Base-by-base conservation (phyloP, 2,113 vertebrate species). In the Epinephelus cyanopodus region DNA sequence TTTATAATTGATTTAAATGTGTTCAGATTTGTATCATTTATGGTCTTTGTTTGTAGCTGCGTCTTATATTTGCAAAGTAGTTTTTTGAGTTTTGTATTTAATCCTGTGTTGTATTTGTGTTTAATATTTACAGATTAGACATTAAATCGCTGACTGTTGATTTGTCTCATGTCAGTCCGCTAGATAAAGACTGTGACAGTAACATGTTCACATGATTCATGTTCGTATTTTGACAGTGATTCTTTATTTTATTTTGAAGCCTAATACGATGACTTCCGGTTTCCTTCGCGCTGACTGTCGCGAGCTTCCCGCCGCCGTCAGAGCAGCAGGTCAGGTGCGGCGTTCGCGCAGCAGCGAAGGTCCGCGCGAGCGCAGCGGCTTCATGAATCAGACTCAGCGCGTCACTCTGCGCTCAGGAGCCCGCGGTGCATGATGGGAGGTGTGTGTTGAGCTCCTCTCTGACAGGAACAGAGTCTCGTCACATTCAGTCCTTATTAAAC, bases 381-480 rank as follows among this genome's bases (percentile, higher is more conserved):
- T 91, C 91, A 74, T 86, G 82, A 89, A 92, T 72, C 89, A 50
- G 47, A 14, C 77, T 62, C 14, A 27, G 5, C 23, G 11, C 56
- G 56, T 48, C 42, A 12, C 19, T 17, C 33, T 21, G 56, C 23
- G 58, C 47, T 23, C 29, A 39, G n/a, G 5, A 11, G 27, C 47
- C 74, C 74, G 78, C 89, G 19, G 66, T 89, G 87, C 83, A 88
- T 78, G 58, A 77, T 77, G 84, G 90, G 87, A 25, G 18, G 0
- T 84, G 89, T 56, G 90, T 90, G 0, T 50, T 7, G 33, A 37
- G 33, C 33, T 37, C 6, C 33, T 37, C 33, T 7, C 33, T 48
- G 3, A 17, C 42, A 10, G 42, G 42, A 45, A 45, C 42, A 11
- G 42, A 45, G 9, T 2, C 42, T 2, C 11, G 2, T 45, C 33